Conservation (phyloP, 2,797 vertebrate species). For the Muraenolepis orangiensis region DNA sequence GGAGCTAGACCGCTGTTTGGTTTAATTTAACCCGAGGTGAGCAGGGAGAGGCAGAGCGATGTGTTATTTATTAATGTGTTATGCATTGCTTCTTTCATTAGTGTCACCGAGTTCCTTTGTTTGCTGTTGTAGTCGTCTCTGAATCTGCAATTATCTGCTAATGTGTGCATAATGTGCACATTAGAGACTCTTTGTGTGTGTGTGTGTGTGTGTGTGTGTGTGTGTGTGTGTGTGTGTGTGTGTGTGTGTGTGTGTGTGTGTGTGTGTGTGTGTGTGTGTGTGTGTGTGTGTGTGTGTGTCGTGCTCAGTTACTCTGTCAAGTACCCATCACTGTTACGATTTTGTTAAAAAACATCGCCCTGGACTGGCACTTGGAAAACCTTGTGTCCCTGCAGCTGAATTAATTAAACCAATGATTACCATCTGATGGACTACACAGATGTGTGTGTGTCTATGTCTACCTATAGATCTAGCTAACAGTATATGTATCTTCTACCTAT, state of each 20-base stretch:
- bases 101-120: background rate
- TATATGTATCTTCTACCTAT: too few species aligned
- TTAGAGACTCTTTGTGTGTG: too few species aligned
- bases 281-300: background rate
- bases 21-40: constrained; percentile 7
- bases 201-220: background rate
- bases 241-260: background rate
- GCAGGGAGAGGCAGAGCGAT: background rate
- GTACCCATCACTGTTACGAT: too few species aligned
- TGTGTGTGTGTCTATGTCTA: too few species aligned
- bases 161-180: background rate
- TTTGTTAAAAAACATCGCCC: too few species aligned
- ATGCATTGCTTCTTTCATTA: background rate
- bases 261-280: background rate
- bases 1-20: constrained; percentile 42
- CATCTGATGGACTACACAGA: too few species aligned
- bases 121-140: constrained; percentile 3
- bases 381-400: too few species aligned
- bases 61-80: constrained; percentile 13
- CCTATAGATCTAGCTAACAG: too few species aligned
- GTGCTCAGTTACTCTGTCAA: too few species aligned
- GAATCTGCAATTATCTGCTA: background rate
- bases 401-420: too few species aligned
- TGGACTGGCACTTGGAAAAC: too few species aligned
- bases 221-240: background rate